Conservation (phyloP, 2,888 invertebrate species). For the Acronicta alni region DNA sequence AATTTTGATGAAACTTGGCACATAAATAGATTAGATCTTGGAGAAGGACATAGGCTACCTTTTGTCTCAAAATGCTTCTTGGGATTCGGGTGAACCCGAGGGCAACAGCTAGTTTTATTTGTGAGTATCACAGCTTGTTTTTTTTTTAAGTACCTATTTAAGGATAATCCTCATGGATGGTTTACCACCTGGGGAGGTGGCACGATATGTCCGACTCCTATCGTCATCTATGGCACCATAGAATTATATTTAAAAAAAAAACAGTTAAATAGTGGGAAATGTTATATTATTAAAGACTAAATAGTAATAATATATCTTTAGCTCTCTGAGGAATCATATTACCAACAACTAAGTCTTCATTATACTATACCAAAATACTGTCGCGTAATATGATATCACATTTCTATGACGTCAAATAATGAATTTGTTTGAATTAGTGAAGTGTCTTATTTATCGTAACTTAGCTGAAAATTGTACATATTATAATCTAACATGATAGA, state of each 20-base stretch:
- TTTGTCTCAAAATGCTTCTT: no score
- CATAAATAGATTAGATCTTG: slow-evolving; percentile 6
- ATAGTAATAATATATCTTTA: slow-evolving; percentile 8
- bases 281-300: slow-evolving; percentile 1
- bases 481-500: slow-evolving; percentile 1
- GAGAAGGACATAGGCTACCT: no score
- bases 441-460: slow-evolving; percentile 7
- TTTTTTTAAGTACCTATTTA: no score
- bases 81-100: no score
- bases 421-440: slow-evolving; percentile 22
- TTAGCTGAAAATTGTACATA: slow-evolving; percentile 14
- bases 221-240: no score
- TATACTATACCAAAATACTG: slow-evolving; percentile 1
- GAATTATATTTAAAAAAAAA: slow-evolving; percentile 13
- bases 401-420: slow-evolving; percentile 10
- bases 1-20: slow-evolving; percentile 6
- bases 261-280: slow-evolving; percentile 13
- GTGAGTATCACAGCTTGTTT: no score
- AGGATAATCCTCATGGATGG: no score
- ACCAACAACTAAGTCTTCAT: slow-evolving; percentile 21
- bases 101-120: no score
- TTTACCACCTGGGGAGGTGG: no score
- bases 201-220: no score
- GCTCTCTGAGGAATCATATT: slow-evolving; percentile 19
- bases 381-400: slow-evolving; percentile 34